Percentiles rank a stretch among this genome's conserved stretches.
Conservation (phyloP, 2,797 vertebrate species). For the Urophycis tenuis region DNA sequence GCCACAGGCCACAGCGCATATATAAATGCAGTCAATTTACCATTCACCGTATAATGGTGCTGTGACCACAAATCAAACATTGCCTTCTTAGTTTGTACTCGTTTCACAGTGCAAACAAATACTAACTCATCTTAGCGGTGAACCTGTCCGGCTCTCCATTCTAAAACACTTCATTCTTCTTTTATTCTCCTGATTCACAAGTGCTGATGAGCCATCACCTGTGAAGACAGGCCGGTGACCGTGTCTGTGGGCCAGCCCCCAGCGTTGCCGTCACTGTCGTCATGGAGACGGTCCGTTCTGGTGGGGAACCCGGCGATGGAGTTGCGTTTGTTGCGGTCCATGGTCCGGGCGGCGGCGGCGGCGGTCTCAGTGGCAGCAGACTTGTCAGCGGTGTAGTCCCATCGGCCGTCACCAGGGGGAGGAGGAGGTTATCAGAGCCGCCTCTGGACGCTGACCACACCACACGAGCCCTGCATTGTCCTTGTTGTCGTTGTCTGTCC, state of each 20-base stretch:
- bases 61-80: no score
- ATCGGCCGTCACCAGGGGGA: no score
- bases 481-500: background rate
- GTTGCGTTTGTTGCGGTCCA: slow-evolving; percentile 97
- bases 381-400: background rate
- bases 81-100: no score
- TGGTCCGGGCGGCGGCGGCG: slow-evolving; percentile 49
- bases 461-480: slow-evolving; percentile 33
- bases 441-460: slow-evolving; percentile 54
- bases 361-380: background rate
- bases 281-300: slow-evolving; percentile 78
- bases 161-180: no score
- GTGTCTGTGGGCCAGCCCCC: slow-evolving; percentile 69
- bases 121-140: no score
- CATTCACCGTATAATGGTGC: no score
- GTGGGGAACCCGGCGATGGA: slow-evolving; percentile 92
- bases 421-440: slow-evolving; percentile 34
- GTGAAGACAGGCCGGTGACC: slow-evolving; percentile 48
- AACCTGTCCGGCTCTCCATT: no score
- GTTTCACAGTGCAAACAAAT: no score
- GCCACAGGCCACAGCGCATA: no score
- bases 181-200: background rate
- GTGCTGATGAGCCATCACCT: slow-evolving; percentile 39
- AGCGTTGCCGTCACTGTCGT: slow-evolving; percentile 71
- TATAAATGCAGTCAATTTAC: no score